A percentile compares a stretch with the other conserved stretches of the same genome.
Evolutionary conservation across 2,797 vertebrate genomes (phyloP).

Genomic region (Rhadinocentrus ornatus): DNA sequence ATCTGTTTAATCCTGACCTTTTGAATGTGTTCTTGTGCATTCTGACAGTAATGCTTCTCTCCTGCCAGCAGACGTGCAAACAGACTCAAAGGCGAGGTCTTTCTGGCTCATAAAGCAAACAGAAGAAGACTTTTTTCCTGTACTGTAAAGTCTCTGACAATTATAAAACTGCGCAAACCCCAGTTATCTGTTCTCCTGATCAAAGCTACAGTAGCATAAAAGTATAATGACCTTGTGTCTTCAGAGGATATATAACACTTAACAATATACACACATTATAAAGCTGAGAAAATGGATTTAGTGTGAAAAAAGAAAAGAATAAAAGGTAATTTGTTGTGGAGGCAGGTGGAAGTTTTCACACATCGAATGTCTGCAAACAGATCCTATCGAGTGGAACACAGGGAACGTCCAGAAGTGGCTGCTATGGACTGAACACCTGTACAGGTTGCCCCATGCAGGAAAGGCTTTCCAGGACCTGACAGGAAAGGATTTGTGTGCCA

Average conservation of each 20-base stretch:
- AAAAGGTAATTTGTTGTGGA: background rate
- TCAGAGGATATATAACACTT: slow-evolving; percentile 15
- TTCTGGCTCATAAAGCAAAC: slow-evolving; percentile 68
- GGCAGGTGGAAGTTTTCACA: slow-evolving; percentile 45
- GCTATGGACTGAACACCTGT: slow-evolving; percentile 97
- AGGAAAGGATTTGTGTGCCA: slow-evolving; percentile 92
- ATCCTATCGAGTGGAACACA: slow-evolving; percentile 92
- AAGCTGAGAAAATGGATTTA: slow-evolving; percentile 7
- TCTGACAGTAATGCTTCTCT: slow-evolving; percentile 64
- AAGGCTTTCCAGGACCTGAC: slow-evolving; percentile 93
- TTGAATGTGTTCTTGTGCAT: slow-evolving; percentile 61
- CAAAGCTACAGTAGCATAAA: slow-evolving; percentile 29
- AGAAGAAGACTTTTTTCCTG: slow-evolving; percentile 42
- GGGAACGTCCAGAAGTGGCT: slow-evolving; percentile 98
- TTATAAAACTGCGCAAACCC: slow-evolving; percentile 57
- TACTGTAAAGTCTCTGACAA: slow-evolving; percentile 44
- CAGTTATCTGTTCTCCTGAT: slow-evolving; percentile 56
- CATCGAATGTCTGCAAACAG: slow-evolving; percentile 64
- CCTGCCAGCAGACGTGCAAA: slow-evolving; percentile 73
- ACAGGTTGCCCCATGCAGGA: slow-evolving; percentile 91
- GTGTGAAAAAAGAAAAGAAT: background rate
- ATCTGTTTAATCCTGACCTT: slow-evolving; percentile 83
- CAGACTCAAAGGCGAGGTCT: slow-evolving; percentile 76
- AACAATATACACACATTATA: background rate
- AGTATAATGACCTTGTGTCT: slow-evolving; percentile 27